Percentiles rank a stretch among this genome's conserved stretches.
Conservation (phyloP, 1,140 invertebrate genomes). For the Myzus persicae region DNA sequence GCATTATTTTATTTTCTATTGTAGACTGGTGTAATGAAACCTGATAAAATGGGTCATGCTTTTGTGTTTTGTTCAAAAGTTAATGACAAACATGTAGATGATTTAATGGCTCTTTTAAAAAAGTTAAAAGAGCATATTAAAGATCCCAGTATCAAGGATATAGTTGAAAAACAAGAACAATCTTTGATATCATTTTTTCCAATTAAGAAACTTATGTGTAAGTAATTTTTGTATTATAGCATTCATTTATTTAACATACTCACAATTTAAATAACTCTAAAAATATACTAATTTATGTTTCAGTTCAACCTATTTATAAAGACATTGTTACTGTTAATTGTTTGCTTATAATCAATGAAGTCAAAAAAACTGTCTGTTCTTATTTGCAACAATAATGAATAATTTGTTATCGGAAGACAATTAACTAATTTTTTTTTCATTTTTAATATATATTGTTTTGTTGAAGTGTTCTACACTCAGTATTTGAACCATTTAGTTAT, state of each 20-base stretch:
- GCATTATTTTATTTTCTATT: not conserved
- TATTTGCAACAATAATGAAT: slow-evolving; percentile 3
- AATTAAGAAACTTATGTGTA: slow-evolving; percentile 47
- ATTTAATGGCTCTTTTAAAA: slow-evolving; percentile 22
- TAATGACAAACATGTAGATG: not conserved
- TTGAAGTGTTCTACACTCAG: not conserved
- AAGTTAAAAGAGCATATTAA: slow-evolving; percentile 41
- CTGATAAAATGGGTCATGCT: slow-evolving; percentile 52
- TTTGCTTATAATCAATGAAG: slow-evolving; percentile 49
- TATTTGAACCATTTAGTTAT: not conserved
- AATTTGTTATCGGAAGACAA: not conserved
- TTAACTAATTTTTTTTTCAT: not conserved
- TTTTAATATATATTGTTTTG: not conserved
- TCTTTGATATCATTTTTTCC: slow-evolving; percentile 46
- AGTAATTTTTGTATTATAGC: not conserved
- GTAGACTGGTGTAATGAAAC: slow-evolving; percentile 46
- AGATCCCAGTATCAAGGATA: slow-evolving; percentile 36
- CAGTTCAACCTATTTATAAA: slow-evolving; percentile 55
- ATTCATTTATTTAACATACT: not conserved
- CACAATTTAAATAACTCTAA: not conserved
- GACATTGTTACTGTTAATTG: slow-evolving; percentile 48
- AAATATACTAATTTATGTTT: slow-evolving; percentile 22
- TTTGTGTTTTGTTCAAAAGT: slow-evolving; percentile 47
- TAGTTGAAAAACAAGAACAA: slow-evolving; percentile 49
- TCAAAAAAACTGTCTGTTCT: slow-evolving; percentile 45